Base-by-base conservation (phyloP, 2,113 vertebrate species). In the Oreochromis tanganicae region DNA sequence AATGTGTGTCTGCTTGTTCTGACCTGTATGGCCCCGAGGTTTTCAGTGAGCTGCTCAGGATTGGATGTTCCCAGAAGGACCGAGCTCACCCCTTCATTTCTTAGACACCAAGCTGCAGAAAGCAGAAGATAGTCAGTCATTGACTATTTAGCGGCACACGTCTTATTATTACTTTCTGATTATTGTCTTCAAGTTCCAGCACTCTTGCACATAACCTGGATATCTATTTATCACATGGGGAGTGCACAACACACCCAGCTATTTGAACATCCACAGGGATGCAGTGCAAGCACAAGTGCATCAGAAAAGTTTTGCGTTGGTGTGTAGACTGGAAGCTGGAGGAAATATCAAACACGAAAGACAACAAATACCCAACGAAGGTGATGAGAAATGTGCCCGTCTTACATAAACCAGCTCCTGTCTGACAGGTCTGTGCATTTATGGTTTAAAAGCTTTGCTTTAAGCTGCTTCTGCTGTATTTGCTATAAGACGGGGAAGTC, bases 1-100 rank as follows among this genome's bases (percentile, higher is more conserved):
- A 24, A 12, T 27, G 50, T 57, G 48, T 82, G 81, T 34, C 11
- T 78, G 12, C 9, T 6, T 61, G 36, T 83, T 87, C 96, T 96
- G 90, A 96, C 99, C 98, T 99, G 99, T 89, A 99, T 99, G 96
- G 99, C 99, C 84, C 99, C 98, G 0, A 99, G 97, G 96, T 99
- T 99, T 95, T 99, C 99, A 1, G 98, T 98, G 81, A 99, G 97
- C 93, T 99, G 99, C 81, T 99, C 97, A 1, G 98, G 98, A 94
- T 97, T 99, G 87, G 99, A 99, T 4, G 98, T 98, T 93, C 99
- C 99, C 85, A 99, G 93, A 2, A 99, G 97, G 43, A 99, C 99
- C 1, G 99, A 99, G 88, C 99, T 99, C 93, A 99, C 99, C 0
- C 99, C 99, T 91, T 99, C 99, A 0, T 99, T 99, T 87, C 99